Conservation (phyloP, 53 echinoderm and acorn worm species). For the Holothuria scabra region DNA sequence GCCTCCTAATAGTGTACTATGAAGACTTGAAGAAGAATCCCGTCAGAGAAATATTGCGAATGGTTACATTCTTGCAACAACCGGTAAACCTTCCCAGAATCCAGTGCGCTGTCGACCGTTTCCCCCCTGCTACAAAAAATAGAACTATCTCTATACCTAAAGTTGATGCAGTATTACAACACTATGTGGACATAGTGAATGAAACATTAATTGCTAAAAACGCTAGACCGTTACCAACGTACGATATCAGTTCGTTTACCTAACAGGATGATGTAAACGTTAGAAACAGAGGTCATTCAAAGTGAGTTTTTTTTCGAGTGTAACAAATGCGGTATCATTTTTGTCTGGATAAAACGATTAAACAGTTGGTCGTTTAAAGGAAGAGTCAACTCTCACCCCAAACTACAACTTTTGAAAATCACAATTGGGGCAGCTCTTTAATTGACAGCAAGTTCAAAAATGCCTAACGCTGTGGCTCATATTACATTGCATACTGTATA, state of each 20-base stretch:
- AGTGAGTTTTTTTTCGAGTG: too few species aligned
- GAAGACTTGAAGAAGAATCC: conserved; percentile 4
- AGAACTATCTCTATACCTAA: neutral
- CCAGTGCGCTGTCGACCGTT: neutral
- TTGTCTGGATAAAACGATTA: too few species aligned
- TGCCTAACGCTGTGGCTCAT: too few species aligned
- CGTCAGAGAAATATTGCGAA: neutral
- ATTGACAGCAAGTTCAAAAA: too few species aligned
- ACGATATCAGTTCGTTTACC: neutral
- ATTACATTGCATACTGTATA: too few species aligned
- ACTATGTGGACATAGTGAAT: neutral
- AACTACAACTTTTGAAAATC: too few species aligned
- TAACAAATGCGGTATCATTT: too few species aligned
- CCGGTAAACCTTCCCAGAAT: conserved; percentile 4
- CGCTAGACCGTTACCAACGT: neutral
- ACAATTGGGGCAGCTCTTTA: too few species aligned
- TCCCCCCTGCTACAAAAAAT: neutral
- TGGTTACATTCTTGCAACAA: conserved; percentile 23
- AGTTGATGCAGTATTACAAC: neutral
- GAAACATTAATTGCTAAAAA: neutral
- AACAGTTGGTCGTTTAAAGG: too few species aligned
- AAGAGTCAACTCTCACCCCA: too few species aligned
- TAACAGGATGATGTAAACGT: too few species aligned
- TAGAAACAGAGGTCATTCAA: too few species aligned
- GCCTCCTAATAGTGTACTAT: conserved; percentile 14